A percentile compares a stretch with the other conserved stretches of the same genome.
Conservation (phyloP, 2,797 vertebrate genomes). For the Propithecus deckenii region DNA sequence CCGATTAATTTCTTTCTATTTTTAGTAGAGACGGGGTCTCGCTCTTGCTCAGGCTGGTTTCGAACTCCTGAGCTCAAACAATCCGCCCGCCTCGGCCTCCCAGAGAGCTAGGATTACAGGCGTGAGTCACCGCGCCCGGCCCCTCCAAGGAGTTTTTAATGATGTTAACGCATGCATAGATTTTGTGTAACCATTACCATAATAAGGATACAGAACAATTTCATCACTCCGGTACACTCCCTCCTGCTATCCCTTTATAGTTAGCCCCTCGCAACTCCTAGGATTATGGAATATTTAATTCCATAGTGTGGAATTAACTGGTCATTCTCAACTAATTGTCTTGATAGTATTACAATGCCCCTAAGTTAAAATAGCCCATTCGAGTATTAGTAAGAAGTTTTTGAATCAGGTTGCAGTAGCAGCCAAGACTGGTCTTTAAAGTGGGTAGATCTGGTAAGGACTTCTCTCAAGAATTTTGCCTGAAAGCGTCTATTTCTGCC, state of each 20-base stretch:
- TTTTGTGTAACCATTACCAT: not conserved
- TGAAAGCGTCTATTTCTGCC: not conserved
- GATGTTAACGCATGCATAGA: not conserved
- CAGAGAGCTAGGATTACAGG: too few relatives aligned
- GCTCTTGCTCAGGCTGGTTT: too few relatives aligned
- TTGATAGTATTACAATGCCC: not conserved
- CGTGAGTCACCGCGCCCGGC: too few relatives aligned
- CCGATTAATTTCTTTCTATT: too few relatives aligned
- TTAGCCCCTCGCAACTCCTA: not conserved
- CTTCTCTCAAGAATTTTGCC: not conserved
- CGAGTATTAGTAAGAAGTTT: conserved; percentile 4
- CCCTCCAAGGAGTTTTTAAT: not conserved
- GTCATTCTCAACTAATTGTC: conserved; percentile 41
- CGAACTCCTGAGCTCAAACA: too few relatives aligned
- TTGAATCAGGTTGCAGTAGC: not conserved
- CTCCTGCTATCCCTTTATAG: not conserved
- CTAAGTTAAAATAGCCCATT: conserved; percentile 33
- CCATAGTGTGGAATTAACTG: conserved; percentile 1
- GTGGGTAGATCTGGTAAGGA: not conserved
- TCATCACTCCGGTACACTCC: not conserved
- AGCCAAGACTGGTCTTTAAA: not conserved
- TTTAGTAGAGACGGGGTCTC: too few relatives aligned
- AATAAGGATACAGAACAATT: not conserved
- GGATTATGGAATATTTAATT: conserved; percentile 14
- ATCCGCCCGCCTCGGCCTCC: too few relatives aligned